These are phyloP conservation scores for Flexamia atlantica DNA, from an alignment of 2,888 invertebrate genomes.

Conservation along the genomic window DNA sequence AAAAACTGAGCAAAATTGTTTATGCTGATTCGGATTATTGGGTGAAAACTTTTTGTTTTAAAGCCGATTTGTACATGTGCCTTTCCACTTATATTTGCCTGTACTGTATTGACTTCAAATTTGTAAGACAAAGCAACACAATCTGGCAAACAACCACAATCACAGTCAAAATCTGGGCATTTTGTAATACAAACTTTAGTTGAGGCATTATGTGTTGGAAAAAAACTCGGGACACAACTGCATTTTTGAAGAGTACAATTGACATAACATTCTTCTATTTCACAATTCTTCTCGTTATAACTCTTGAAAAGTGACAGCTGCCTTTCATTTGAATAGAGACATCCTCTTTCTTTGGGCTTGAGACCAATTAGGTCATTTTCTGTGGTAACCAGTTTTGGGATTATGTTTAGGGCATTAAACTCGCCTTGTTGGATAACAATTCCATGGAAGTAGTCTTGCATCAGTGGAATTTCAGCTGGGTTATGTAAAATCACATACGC, in stretches of 20 bases:
- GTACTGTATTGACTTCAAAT: neutral
- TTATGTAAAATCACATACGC: neutral
- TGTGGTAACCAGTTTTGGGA: neutral
- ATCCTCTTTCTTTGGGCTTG: neutral
- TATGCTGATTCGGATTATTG: neutral
- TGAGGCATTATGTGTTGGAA: neutral
- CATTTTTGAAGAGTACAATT: neutral
- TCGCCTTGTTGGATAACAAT: neutral
- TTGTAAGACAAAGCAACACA: neutral
- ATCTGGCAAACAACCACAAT: slow-evolving; percentile 14
- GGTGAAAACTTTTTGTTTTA: neutral
- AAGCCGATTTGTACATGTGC: neutral
- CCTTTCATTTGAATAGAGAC: neutral
- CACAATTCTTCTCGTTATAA: neutral
- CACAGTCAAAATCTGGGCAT: neutral
- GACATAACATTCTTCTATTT: neutral
- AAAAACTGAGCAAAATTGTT: neutral
- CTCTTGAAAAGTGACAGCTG: neutral
- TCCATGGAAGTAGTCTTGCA: neutral
- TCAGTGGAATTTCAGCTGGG: neutral
- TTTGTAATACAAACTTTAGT: neutral
- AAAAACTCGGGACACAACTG: neutral
- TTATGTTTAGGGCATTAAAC: neutral
- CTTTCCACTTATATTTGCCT: neutral
- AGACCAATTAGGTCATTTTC: neutral